Base-by-base conservation (phyloP, 2,888 invertebrate genomes). In the Pseudococcus jackbeardsleyi region DNA sequence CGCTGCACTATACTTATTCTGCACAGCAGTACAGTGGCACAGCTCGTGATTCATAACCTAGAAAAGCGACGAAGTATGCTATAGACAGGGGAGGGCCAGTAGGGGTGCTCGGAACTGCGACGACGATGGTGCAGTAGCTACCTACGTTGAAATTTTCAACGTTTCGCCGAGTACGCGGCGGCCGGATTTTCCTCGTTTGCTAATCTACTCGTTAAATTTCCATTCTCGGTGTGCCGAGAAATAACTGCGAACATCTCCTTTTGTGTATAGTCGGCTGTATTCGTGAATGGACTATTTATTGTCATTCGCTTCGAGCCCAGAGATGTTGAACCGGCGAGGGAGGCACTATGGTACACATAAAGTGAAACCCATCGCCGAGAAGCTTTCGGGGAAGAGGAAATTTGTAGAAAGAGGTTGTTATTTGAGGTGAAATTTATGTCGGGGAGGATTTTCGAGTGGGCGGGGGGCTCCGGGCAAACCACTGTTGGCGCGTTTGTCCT, bases 201-300 rank as follows among this genome's bases (percentile, higher is more conserved):
- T 79, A 79, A 79, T 79, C 79, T 46, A 79, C 79, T 79, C 79
- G 79, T 79, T 79, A 79, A 79, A 79, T 79, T 79, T 79, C 79
- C 46, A 79, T 79, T 79, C 79, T 72, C 68, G 68, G 26, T n/a
- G 68, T n/a, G 42, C 42, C 19, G 59, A 79, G 79, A 79, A 79
- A 79, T 79, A 79, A 79, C 79, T 79, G 68, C 42, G 79, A 79
- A 79, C 79, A 42, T 79, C 79, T 72, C 68, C 68, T 79, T 79
- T 79, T 79, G 79, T 79, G 79, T 46, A 42, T 42, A 79, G 79
- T 79, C 79, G 79, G 17, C 79, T 42, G 79, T 79, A 79, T 46
- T 79, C 79, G 42, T 42, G 79, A 15, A 79, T 79, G 79, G 42
- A 79, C 79, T 79, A 79, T 79, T 79, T 79, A 79, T 79, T 79